These are phyloP conservation scores for Epinotia ramella DNA, from an alignment of 2,888 invertebrate genomes.

Conservation along the genomic window DNA sequence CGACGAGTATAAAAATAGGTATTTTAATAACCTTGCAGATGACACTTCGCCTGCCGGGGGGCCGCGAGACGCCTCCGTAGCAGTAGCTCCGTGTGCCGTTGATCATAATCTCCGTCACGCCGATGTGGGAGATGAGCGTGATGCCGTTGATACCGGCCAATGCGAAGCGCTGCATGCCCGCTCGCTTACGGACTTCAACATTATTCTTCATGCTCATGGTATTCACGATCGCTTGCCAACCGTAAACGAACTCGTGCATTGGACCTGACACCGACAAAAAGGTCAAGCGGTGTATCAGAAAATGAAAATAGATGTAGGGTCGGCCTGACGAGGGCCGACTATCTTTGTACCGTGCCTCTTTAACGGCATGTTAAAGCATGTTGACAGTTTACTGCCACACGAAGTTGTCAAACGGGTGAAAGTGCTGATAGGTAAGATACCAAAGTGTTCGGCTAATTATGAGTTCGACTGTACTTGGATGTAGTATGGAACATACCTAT, in stretches of 20 bases:
- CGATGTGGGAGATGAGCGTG: constrained; percentile 78
- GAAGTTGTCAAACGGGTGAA: not conserved
- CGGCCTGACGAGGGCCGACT: no score
- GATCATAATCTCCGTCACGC: constrained; percentile 80
- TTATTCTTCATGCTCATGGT: constrained; percentile 83
- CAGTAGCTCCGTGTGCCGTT: constrained; percentile 78
- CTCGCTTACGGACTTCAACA: constrained; percentile 79
- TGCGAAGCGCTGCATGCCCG: constrained; percentile 78
- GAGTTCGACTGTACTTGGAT: not conserved
- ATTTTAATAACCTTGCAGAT: constrained; percentile 71
- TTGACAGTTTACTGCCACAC: not conserved
- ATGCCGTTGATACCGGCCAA: constrained; percentile 81
- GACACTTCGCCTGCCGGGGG: constrained; percentile 75
- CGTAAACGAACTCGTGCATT: constrained; percentile 82
- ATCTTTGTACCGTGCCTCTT: no score
- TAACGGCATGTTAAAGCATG: no score
- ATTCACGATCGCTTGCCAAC: constrained; percentile 82
- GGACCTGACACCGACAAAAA: constrained; percentile 62
- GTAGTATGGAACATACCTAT: constrained; percentile 62
- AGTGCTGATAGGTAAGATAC: not conserved
- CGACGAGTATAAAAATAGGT: no score
- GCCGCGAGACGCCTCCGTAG: constrained; percentile 77
- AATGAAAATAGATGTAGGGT: not conserved
- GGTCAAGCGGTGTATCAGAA: not conserved
- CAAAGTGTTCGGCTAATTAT: not conserved